A percentile compares a stretch with the other conserved stretches of the same genome.
These are phyloP conservation scores for Contarinia nasturtii DNA, from an alignment of 1,140 invertebrate species.

Conservation along the genomic window DNA sequence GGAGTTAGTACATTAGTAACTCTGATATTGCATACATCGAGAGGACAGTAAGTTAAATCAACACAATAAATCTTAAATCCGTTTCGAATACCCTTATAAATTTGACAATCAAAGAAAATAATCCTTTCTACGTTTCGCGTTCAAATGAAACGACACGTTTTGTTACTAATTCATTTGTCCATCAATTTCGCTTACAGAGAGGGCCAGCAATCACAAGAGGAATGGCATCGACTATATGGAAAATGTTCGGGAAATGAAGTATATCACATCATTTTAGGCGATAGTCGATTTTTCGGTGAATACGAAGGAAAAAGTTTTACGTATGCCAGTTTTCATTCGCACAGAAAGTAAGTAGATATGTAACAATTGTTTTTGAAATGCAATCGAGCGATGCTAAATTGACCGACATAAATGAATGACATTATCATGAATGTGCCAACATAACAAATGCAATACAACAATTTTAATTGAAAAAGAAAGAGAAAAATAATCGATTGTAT, in stretches of 20 bases:
- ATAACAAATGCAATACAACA: too few relatives aligned
- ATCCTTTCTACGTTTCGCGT: background rate
- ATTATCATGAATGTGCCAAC: too few relatives aligned
- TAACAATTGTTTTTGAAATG: too few relatives aligned
- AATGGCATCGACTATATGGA: constrained; percentile 93
- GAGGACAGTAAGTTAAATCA: constrained; percentile 65
- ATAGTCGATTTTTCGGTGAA: constrained; percentile 93
- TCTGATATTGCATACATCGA: constrained; percentile 81
- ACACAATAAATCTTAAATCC: too few relatives aligned
- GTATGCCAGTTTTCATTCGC: constrained; percentile 95
- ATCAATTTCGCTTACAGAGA: constrained; percentile 42
- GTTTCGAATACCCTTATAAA: background rate
- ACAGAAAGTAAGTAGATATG: constrained; percentile 81
- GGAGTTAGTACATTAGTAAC: constrained; percentile 92
- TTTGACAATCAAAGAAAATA: background rate
- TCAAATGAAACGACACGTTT: too few relatives aligned
- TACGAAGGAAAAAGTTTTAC: constrained; percentile 98
- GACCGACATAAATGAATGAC: too few relatives aligned
- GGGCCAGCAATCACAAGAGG: constrained; percentile 88
- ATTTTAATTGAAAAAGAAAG: too few relatives aligned
- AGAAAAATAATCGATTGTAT: too few relatives aligned
- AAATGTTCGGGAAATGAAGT: constrained; percentile 98
- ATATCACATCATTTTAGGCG: constrained; percentile 87
- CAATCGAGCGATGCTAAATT: too few relatives aligned
- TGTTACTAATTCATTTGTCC: too few relatives aligned